These are phyloP conservation scores for Nesogale talazaci DNA, from an alignment of 2,113 vertebrate genomes.

Conservation along the genomic window DNA sequence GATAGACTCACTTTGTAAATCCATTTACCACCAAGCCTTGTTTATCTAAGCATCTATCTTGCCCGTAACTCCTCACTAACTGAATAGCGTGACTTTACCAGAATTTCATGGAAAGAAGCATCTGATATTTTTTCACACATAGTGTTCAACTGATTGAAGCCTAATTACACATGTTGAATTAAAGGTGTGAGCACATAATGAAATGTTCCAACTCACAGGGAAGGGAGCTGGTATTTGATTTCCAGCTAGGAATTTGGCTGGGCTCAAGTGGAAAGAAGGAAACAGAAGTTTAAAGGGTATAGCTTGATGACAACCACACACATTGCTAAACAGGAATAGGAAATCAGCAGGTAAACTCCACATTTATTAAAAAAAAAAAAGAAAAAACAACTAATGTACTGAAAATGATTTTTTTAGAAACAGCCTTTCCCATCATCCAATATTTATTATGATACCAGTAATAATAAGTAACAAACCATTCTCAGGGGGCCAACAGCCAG, in stretches of 20 bases:
- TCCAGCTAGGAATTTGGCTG: conserved; percentile 72
- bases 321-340: conserved; percentile 69
- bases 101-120: conserved; percentile 84
- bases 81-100: conserved; percentile 88
- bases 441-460: conserved; percentile 68
- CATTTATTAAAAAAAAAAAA: conserved; percentile 78
- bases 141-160: conserved; percentile 84
- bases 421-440: conserved; percentile 80
- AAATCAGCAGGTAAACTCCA: neutral
- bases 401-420: conserved; percentile 64
- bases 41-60: conserved; percentile 89
- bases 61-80: conserved; percentile 90
- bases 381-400: conserved; percentile 77
- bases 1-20: conserved; percentile 91
- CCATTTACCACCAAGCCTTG: conserved; percentile 89
- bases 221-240: conserved; percentile 65
- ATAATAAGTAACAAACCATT: conserved; percentile 79
- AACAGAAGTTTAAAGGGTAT: conserved; percentile 75
- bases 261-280: conserved; percentile 70
- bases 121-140: conserved; percentile 83
- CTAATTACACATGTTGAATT: conserved; percentile 78
- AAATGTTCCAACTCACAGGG: conserved; percentile 68
- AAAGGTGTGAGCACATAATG: conserved; percentile 76
- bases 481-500: conserved; percentile 88
- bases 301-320: conserved; percentile 48